These are phyloP conservation scores for Micromesistius poutassou DNA, from an alignment of 2,797 vertebrate species.

Conservation along the genomic window DNA sequence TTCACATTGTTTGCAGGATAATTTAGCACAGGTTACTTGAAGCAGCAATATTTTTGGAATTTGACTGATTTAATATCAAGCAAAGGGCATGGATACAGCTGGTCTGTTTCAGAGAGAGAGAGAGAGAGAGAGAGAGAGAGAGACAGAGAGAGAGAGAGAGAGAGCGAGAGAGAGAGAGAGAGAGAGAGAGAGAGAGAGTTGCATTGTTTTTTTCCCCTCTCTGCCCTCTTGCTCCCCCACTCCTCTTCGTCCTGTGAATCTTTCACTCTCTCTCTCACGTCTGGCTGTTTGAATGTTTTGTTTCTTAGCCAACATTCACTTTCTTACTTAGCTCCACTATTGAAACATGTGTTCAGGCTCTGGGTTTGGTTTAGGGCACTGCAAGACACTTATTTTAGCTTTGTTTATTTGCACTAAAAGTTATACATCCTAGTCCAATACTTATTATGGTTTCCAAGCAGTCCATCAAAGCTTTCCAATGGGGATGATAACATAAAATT, in stretches of 20 bases:
- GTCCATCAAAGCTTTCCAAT: constrained; percentile 38
- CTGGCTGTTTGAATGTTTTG: constrained; percentile 27
- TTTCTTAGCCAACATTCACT: constrained; percentile 54
- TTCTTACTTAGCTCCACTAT: constrained; percentile 49
- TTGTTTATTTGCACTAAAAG: constrained; percentile 56
- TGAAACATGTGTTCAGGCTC: constrained; percentile 66
- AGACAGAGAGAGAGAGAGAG: not conserved
- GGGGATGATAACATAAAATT: not conserved
- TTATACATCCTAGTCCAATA: not conserved
- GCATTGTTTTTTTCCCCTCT: constrained; percentile 15
- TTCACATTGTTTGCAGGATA: constrained; percentile 16
- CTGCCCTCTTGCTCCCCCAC: constrained; percentile 25
- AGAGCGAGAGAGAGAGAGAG: not conserved
- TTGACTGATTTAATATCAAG: constrained; percentile 16
- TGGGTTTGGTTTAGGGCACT: constrained; percentile 39
- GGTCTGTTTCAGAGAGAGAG: constrained; percentile 36
- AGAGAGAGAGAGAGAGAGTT: constrained; percentile 12
- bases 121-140: not conserved
- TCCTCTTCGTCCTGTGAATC: constrained; percentile 42
- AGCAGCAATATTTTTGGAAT: not conserved
- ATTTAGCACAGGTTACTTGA: constrained; percentile 6
- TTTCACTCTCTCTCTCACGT: constrained; percentile 33
- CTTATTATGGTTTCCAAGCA: constrained; percentile 32
- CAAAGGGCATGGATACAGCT: constrained; percentile 24
- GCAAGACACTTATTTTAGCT: constrained; percentile 42